Base-by-base conservation (phyloP, 2,113 vertebrate genomes). In the Scophthalmus maximus region DNA sequence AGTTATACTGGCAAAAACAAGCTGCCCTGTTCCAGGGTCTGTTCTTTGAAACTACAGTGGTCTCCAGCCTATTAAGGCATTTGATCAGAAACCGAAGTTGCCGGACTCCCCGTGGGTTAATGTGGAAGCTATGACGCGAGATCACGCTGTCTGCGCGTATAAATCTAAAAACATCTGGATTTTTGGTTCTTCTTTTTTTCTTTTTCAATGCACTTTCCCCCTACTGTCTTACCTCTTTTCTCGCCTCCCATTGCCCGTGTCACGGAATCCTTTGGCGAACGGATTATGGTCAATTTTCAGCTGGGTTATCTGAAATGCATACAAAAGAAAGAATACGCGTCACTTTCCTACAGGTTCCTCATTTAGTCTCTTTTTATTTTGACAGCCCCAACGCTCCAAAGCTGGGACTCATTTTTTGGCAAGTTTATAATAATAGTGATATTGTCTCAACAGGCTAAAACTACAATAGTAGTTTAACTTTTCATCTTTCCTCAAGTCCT, bases 211-310 rank as follows among this genome's bases (percentile, higher is more conserved):
- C 23, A 26, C 27, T 44, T 60, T 58, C 34, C n/a, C n/a, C n/a
- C n/a, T n/a, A 9, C 3, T 65, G 22, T 42, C 93, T 95, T 91
- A 99, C 98, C 98, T 95, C 89, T 99, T 99, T 79, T 98, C 98
- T 78, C 98, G 92, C 79, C 97, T 94, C 53, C 98, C 98, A 92
- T 99, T 99, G 27, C 98, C 98, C 2, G 98, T 99, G 93, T 99
- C 97, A 72, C 98, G 95, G 88, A 99, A 99, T 77, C 98, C 98
- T 94, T 99, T 99, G 69, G 98, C 98, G 85, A 99, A 99, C 0
- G 97, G 97, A 73, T 99, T 99, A 91, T 99, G 96, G 92, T 99
- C 98, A 63, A 99, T 99, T 95, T 99, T 99, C 92, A 99, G 93
- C 82, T 99, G 98, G 2, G 98, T 99, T 90, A 99, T 99, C 97